Percentiles rank a stretch among this genome's conserved stretches.
Evolutionary conservation across 1,140 invertebrate genomes (phyloP).

Genomic region (Colletes latitarsis): DNA sequence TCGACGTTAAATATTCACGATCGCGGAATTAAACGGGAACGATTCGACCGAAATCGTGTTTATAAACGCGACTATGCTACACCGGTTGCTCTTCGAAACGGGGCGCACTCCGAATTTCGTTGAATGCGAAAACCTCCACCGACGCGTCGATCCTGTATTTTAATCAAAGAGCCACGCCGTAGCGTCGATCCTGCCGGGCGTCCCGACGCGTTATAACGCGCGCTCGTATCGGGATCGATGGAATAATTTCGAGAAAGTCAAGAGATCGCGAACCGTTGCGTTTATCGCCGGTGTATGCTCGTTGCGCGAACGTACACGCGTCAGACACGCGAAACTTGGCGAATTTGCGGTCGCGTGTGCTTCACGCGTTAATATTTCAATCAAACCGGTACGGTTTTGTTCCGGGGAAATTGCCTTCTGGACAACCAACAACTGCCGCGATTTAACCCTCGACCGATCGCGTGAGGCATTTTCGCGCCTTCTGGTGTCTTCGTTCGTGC

Average conservation of each 20-base stretch:
- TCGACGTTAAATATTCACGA: slow-evolving; percentile 27
- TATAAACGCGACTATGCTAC: not conserved
- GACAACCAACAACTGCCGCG: slow-evolving; percentile 28
- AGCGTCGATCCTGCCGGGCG: not conserved
- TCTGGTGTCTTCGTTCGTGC: too few relatives aligned
- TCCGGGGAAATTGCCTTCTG: slow-evolving; percentile 14
- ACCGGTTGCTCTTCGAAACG: not conserved
- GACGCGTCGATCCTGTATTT: slow-evolving; percentile 24
- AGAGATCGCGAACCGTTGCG: not conserved
- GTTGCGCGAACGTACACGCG: not conserved
- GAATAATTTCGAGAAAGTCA: slow-evolving; percentile 39
- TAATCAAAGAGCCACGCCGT: slow-evolving; percentile 26
- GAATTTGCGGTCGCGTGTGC: slow-evolving; percentile 43
- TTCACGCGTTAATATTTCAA: slow-evolving; percentile 49
- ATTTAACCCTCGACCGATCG: not conserved
- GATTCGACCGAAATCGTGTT: slow-evolving; percentile 27
- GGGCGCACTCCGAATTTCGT: not conserved
- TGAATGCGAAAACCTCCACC: not conserved
- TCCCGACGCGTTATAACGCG: not conserved
- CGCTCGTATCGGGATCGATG: not conserved
- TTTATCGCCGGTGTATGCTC: not conserved
- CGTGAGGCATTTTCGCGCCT: too few relatives aligned
- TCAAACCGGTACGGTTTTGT: slow-evolving; percentile 42
- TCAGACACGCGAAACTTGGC: slow-evolving; percentile 30
- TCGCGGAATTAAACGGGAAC: slow-evolving; percentile 19